Base-by-base conservation (phyloP, 2,888 invertebrate genomes). In the Oscheius sp. region DNA sequence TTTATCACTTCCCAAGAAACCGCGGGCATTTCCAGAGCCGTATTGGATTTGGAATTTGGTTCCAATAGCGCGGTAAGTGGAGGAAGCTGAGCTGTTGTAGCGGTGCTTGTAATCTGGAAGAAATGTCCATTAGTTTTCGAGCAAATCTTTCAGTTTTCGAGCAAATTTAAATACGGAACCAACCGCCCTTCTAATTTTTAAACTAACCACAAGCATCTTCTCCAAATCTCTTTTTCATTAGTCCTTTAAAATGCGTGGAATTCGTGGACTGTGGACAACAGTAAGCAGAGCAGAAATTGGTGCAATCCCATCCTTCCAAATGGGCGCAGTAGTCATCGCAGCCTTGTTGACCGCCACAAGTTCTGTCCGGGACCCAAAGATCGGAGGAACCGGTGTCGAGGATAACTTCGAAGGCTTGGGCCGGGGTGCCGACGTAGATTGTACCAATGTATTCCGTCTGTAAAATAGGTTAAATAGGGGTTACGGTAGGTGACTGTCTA, bases 351-450 rank as follows among this genome's bases (percentile, higher is more conserved):
- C 74, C 68, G 18, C 63, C 73, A 64, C 64, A 63, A 2, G 49
- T 66, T 7, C 43, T 29, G 21, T 69, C 69, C 2, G 75, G 75
- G 5, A 75, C 68, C 75, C 75, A 75, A 25, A 75, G 66, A 43
- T 75, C 71, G 18, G 66, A 64, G 2, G 75, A 71, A 16, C 72
- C 75, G 7, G 75, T 75, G 35, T 75, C 75, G 45, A 75, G 29
- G 27, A 75, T 64, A 18, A 75, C 75, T 12, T 18, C 23, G 49
- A 75, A 75, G 16, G 25, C 25, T 25, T 75, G 75, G 7, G 58
- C 18, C 7, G 68, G 68, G 5, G 69, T 73, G 69, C 73, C 73
- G 45, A 73, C 46, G 35, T 58, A 56, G 46, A 73, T 16, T 13
- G 21, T 16, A 21, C 69, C 73, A 18, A 73, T 46, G 49, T 73